Base-by-base conservation (phyloP, 2,113 vertebrate species). In the Fulica atra region DNA sequence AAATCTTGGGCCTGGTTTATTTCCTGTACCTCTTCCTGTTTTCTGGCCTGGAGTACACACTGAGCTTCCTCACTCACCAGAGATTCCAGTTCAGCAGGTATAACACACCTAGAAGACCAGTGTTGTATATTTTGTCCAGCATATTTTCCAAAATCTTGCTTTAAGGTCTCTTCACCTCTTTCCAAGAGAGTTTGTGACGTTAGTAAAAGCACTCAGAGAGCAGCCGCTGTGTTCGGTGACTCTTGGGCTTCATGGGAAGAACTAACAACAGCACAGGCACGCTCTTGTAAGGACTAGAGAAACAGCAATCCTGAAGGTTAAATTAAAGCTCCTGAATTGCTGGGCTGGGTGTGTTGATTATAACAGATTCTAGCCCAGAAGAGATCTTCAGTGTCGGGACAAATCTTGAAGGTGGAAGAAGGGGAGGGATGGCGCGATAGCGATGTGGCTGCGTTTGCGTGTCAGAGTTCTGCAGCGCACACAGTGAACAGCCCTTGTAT, bases 11-110 rank as follows among this genome's bases (percentile, higher is more conserved):
- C 44, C 95, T 99, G 89, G 98, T 98, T 79, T 99, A 99, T 93
- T 99, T 99, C 97, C 97, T 98, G 54, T 99, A 99, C 97, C 98
- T 99, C 57, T 99, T 99, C 97, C 97, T 99, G 81, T 99, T 99
- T 97, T 99, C 99, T 0, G 99, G 99, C 38, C 98, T 99, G 95
- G 99, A 99, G 96, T 99, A 98, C 76, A 99, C 98, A 0, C 94
- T 99, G 80, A 99, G 99, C 96, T 99, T 99, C 96, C 98, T 99
- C 35, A 99, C 98, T 28, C 99, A 99, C 95, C 99, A 99, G 81
- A 99, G 99, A 71, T 99, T 99, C 98, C 98, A 98, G 48, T 99
- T 99, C 94, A 99, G 98, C 96, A 99, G 99, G 99, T 99, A 96
- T 23, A 77, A 54, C 59, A 53, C 50, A 50, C 66, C 42, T 64